phyloP scores from a whole-genome alignment of 35 echinoderm and acorn worm species.

The Lytechinus variegatus region DNA sequence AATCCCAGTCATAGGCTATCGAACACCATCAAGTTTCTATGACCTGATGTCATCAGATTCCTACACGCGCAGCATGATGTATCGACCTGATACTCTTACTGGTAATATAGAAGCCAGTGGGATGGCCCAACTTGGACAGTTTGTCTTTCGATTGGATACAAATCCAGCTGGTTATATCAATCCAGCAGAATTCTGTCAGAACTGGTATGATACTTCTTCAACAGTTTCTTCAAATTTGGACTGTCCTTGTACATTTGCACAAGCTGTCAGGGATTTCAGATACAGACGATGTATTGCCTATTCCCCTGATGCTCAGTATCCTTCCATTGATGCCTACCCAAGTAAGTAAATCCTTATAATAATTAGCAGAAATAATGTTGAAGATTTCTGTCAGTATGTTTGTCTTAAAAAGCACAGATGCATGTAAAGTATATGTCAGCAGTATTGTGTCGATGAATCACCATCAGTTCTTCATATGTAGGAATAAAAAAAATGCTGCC shows the following conservation, averaged over 20 bases:
- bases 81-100: not conserved
- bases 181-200: slow-evolving; percentile 59
- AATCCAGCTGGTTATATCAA: slow-evolving; percentile 69
- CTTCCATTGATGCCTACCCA: not conserved
- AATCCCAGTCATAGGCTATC: slow-evolving; percentile 80
- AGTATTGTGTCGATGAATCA: no score
- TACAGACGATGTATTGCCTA: not conserved
- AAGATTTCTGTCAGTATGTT: no score
- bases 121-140: slow-evolving; percentile 31
- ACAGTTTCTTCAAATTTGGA: not conserved
- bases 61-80: slow-evolving; percentile 34
- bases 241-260: slow-evolving; percentile 18
- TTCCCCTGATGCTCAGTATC: not conserved
- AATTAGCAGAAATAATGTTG: no score
- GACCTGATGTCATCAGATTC: not conserved
- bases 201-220: slow-evolving; percentile 61
- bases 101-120: not conserved
- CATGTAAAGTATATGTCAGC: no score
- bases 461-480: no score
- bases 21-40: slow-evolving; percentile 32
- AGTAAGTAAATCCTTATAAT: not conserved
- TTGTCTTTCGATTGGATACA: slow-evolving; percentile 74
- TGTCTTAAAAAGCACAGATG: no score
- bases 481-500: no score
- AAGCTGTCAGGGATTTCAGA: not conserved